Conservation (phyloP, 2,797 vertebrate genomes). For the Thripadectes ignobilis region DNA sequence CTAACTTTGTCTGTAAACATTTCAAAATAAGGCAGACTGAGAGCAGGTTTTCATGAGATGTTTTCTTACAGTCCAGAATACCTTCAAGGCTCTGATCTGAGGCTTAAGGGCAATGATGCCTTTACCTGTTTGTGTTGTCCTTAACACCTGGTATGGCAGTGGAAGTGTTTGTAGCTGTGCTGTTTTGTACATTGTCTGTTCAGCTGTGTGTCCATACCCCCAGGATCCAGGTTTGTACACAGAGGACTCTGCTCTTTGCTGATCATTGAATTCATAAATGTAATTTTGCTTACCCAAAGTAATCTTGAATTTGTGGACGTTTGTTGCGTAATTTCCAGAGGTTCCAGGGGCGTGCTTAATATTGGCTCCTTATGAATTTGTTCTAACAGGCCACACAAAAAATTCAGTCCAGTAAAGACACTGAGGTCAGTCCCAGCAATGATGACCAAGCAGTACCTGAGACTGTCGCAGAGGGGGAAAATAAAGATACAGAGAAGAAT, state of each 20-base stretch:
- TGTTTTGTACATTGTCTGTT: neutral
- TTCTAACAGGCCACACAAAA: constrained; percentile 59
- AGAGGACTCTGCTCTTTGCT: neutral
- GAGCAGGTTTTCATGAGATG: neutral
- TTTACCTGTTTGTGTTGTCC: neutral
- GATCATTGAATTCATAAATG: neutral
- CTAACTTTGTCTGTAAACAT: neutral
- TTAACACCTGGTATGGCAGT: rapidly evolving
- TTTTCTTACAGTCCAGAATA: neutral
- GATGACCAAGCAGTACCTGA: constrained; percentile 33
- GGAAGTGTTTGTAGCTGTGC: neutral
- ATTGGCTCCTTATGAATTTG: neutral
- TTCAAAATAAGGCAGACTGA: neutral
- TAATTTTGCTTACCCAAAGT: neutral
- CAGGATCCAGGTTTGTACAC: neutral
- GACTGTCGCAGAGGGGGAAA: constrained; percentile 32
- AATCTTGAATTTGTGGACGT: neutral
- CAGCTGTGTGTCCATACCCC: neutral
- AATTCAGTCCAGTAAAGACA: constrained; percentile 56
- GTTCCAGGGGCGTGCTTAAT: neutral
- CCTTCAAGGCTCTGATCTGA: neutral
- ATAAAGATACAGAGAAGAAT: constrained; percentile 37
- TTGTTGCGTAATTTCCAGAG: neutral
- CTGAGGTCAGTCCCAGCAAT: constrained; percentile 22
- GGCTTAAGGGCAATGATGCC: neutral